Conservation (phyloP, 2,113 vertebrate genomes). For the Apaloderma vittatum region DNA sequence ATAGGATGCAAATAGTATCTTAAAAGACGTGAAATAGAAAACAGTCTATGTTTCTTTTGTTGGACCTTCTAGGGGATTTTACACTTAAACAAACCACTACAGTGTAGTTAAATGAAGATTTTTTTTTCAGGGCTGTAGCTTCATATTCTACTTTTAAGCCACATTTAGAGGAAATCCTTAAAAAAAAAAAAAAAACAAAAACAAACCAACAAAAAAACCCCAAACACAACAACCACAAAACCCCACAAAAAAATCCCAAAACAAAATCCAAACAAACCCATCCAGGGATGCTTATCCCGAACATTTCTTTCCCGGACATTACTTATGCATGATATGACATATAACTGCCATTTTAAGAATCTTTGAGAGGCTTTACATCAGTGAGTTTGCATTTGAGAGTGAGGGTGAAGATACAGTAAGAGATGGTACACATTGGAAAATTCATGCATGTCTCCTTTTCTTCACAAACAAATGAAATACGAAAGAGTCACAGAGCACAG, state of each 20-base stretch:
- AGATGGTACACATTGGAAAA: background rate
- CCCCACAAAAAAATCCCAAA: no score
- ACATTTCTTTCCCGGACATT: background rate
- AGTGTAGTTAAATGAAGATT: background rate
- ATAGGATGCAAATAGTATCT: fast-evolving
- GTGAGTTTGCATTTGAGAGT: background rate
- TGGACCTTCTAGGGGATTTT: fast-evolving
- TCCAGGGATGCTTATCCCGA: background rate
- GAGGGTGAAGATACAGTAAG: background rate
- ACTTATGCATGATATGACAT: background rate
- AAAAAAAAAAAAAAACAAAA: background rate
- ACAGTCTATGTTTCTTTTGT: background rate
- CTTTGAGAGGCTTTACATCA: background rate
- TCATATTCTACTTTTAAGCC: background rate
- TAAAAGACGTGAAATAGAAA: background rate
- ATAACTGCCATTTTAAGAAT: background rate
- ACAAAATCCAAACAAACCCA: no score
- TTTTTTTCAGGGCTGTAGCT: background rate
- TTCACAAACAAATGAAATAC: background rate
- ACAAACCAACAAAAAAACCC: background rate
- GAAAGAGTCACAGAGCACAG: background rate
- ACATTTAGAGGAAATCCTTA: background rate
- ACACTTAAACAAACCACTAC: background rate
- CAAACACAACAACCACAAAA: no score
- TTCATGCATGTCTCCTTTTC: background rate